phyloP scores from a whole-genome alignment of 2,113 vertebrate species.

The Coptodon bakossiorum region DNA sequence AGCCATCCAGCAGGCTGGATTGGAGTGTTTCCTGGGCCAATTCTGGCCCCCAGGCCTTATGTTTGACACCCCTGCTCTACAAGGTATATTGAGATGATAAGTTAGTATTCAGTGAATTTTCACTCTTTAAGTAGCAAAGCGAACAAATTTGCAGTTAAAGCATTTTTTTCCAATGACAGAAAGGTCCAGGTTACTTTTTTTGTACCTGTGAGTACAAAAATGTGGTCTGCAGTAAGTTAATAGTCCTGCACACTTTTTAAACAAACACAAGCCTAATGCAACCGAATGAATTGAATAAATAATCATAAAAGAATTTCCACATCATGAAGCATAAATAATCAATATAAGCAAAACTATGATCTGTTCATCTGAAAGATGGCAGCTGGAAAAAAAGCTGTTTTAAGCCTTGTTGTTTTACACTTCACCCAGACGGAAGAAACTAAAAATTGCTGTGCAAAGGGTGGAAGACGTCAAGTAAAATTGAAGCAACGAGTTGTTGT shows the following conservation, averaged over 20 bases:
- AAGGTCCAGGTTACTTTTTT: neutral
- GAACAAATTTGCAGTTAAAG: neutral
- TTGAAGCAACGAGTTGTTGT: neutral
- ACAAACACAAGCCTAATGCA: neutral
- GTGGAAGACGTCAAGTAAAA: neutral
- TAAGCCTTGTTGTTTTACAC: neutral
- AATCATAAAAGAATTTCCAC: neutral
- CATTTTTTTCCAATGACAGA: neutral
- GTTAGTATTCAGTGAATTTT: neutral
- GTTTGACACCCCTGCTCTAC: neutral
- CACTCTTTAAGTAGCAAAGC: neutral
- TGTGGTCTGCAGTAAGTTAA: neutral
- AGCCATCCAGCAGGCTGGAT: neutral
- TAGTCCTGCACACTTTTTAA: neutral
- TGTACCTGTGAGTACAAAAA: neutral
- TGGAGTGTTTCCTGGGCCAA: accelerated
- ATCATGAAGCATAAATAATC: neutral
- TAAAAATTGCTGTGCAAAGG: neutral
- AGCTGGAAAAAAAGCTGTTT: neutral
- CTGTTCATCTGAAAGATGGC: neutral
- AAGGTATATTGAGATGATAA: neutral
- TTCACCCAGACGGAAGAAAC: neutral
- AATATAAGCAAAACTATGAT: neutral
- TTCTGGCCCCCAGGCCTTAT: neutral
- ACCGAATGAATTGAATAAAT: neutral